These are phyloP conservation scores for Protobothrops mucrosquamatus DNA, from an alignment of 2,113 vertebrate species.

Conservation along the genomic window DNA sequence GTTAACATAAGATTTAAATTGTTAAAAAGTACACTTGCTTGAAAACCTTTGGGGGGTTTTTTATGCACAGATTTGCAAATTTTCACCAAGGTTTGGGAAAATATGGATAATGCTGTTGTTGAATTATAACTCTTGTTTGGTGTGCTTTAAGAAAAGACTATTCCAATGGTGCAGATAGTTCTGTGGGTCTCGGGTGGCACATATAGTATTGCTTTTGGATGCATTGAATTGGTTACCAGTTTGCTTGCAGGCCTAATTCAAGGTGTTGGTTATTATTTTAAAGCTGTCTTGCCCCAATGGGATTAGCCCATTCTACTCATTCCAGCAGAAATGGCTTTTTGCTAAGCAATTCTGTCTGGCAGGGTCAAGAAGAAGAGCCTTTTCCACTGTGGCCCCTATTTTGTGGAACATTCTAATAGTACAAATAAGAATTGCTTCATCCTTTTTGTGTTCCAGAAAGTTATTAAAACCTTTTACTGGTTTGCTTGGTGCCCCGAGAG, in stretches of 20 bases:
- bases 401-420: background rate
- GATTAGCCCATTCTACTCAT: background rate
- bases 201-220: background rate
- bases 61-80: background rate
- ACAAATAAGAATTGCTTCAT: background rate
- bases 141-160: background rate
- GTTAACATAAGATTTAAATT: background rate
- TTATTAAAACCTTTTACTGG: background rate
- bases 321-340: background rate
- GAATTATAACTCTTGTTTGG: background rate
- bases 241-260: background rate
- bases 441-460: background rate
- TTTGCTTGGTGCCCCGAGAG: background rate
- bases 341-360: background rate
- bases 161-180: background rate
- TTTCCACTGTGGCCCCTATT: background rate
- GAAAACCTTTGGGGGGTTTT: rapidly evolving
- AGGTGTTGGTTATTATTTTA: background rate
- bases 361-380: background rate
- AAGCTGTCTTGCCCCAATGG: background rate
- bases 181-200: background rate
- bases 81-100: background rate
- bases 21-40: background rate
- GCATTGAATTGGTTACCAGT: background rate
- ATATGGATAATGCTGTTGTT: background rate